phyloP scores from a whole-genome alignment of 2,113 vertebrate genomes.

The Perca flavescens region DNA sequence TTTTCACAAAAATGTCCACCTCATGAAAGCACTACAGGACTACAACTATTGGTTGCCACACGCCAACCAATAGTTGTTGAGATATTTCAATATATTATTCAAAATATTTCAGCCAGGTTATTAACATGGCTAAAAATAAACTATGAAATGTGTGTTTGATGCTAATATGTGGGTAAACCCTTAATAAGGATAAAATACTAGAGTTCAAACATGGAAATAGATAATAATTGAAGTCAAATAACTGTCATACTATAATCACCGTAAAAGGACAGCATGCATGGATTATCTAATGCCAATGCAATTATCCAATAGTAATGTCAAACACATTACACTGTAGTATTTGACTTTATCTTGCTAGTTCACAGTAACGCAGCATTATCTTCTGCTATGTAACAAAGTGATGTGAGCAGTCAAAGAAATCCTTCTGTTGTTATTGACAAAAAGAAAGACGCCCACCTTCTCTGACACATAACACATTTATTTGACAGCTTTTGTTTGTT shows the following conservation, averaged over 20 bases:
- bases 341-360: background rate
- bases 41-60: no score
- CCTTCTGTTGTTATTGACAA: background rate
- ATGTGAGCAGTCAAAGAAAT: background rate
- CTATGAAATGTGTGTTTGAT: no score
- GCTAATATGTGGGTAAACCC: no score
- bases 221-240: background rate
- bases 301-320: background rate
- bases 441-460: slow-evolving; percentile 28
- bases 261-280: no score
- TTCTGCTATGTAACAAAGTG: background rate
- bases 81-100: no score
- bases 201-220: background rate
- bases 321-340: background rate
- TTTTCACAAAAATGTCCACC: no score
- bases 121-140: no score
- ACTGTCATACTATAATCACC: no score
- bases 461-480: slow-evolving; percentile 33
- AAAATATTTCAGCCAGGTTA: no score
- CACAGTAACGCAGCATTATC: background rate
- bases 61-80: no score
- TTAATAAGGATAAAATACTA: background rate
- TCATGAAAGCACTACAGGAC: no score
- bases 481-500: slow-evolving; percentile 36
- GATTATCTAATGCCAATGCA: no score